Percentiles rank a stretch among this genome's conserved stretches.
phyloP scores from a whole-genome alignment of 2,888 invertebrate genomes.

The Globia sparganii region DNA sequence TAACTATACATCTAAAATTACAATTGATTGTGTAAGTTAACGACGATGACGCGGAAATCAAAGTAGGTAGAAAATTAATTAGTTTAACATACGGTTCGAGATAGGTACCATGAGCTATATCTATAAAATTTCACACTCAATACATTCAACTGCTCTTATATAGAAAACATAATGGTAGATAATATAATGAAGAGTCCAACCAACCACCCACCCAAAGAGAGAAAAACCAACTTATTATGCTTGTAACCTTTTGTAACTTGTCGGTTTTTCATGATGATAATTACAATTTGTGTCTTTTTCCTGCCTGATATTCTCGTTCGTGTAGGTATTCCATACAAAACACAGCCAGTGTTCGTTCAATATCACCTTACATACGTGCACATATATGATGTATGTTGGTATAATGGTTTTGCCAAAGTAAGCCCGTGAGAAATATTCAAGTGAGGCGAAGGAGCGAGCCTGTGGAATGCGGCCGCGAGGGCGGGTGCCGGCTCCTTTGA shows the following conservation, averaged over 20 bases:
- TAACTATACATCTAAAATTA: slow-evolving; percentile 11
- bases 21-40: slow-evolving; percentile 20
- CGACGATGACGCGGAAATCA: slow-evolving; percentile 28
- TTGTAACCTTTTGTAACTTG: slow-evolving; percentile 18
- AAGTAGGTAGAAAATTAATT: slow-evolving; percentile 2
- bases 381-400: slow-evolving; percentile 70
- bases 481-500: slow-evolving; percentile 90
- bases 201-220: too few species aligned
- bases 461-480: slow-evolving; percentile 88
- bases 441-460: slow-evolving; percentile 84
- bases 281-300: slow-evolving; percentile 50
- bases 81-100: slow-evolving; percentile 19
- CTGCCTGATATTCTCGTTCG: slow-evolving; percentile 43
- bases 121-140: slow-evolving; percentile 10
- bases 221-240: slow-evolving; percentile 8
- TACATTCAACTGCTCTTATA: slow-evolving; percentile 6
- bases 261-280: slow-evolving; percentile 41
- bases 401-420: slow-evolving; percentile 88
- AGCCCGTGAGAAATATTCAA: slow-evolving; percentile 90
- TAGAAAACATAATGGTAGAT: neutral
- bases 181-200: slow-evolving; percentile 3
- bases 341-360: slow-evolving; percentile 46
- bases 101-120: neutral
- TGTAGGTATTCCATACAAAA: slow-evolving; percentile 53
- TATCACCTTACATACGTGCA: slow-evolving; percentile 63